These are phyloP conservation scores for Odontomachus brunneus DNA, from an alignment of 1,140 invertebrate species.

Conservation along the genomic window DNA sequence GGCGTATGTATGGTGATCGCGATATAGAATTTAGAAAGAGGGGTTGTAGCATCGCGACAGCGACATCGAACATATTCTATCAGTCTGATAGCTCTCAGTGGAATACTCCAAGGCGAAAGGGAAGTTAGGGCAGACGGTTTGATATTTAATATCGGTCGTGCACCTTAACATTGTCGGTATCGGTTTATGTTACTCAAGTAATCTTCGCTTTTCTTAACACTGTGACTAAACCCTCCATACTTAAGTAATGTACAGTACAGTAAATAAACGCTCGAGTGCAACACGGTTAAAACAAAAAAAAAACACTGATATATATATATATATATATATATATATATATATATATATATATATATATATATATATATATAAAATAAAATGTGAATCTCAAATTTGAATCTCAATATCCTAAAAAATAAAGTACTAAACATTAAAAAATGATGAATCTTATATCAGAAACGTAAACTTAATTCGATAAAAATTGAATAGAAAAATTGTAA, in stretches of 20 bases:
- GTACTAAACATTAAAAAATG: not conserved
- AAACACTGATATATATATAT: too few species aligned
- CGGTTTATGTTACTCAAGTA: slow-evolving; percentile 71
- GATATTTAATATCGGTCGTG: slow-evolving; percentile 76
- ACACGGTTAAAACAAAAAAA: too few species aligned
- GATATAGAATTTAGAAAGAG: slow-evolving; percentile 25
- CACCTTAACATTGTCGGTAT: slow-evolving; percentile 73
- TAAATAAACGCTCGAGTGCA: slow-evolving; percentile 74
- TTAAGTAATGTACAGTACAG: slow-evolving; percentile 69
- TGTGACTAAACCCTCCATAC: slow-evolving; percentile 74
- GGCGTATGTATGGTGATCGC: slow-evolving; percentile 77
- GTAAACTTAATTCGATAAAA: too few species aligned
- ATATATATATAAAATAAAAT: too few species aligned
- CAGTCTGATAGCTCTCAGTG: slow-evolving; percentile 80
- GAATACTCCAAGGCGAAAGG: slow-evolving; percentile 72
- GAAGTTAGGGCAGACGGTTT: slow-evolving; percentile 69
- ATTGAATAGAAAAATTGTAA: not conserved
- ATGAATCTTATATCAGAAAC: not conserved
- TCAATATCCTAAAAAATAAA: slow-evolving; percentile 3
- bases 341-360: too few species aligned
- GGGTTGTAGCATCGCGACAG: slow-evolving; percentile 7
- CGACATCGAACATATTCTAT: slow-evolving; percentile 77
- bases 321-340: too few species aligned
- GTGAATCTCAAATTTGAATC: too few species aligned
- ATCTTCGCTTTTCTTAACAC: slow-evolving; percentile 67